A percentile compares a stretch with the other conserved stretches of the same genome.
phyloP scores from a whole-genome alignment of 2,797 vertebrate genomes.

The Pristis pectinata region DNA sequence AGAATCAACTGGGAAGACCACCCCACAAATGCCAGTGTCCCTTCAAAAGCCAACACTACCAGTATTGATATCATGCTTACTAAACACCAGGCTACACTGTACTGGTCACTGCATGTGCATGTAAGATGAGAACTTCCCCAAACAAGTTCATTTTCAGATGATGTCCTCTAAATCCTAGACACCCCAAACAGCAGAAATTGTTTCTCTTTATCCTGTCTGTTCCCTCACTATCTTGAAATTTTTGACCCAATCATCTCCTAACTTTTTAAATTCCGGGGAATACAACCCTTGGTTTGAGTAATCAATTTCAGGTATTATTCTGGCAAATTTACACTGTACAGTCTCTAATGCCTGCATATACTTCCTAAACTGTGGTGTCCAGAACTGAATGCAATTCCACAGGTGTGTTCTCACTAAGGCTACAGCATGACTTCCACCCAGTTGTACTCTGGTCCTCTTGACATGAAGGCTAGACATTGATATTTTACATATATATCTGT shows the following conservation, averaged over 20 bases:
- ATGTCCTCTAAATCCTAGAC: background rate
- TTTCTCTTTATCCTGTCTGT: background rate
- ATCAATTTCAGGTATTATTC: background rate
- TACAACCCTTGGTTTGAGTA: background rate
- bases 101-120: too few species aligned
- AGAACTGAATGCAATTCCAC: background rate
- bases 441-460: background rate
- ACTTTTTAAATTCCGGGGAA: background rate
- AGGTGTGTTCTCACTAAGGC: background rate
- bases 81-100: too few species aligned
- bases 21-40: too few species aligned
- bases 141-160: background rate
- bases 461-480: background rate
- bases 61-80: too few species aligned
- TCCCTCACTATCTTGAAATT: background rate
- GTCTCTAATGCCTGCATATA: background rate
- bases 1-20: too few species aligned
- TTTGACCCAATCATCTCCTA: background rate
- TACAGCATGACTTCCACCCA: background rate
- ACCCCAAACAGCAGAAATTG: background rate
- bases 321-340: background rate
- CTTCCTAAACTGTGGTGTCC: background rate
- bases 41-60: too few species aligned
- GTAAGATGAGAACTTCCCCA: too few species aligned
- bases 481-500: background rate